Conservation (phyloP, 2,113 vertebrate genomes). For the Zosterops japonicus region DNA sequence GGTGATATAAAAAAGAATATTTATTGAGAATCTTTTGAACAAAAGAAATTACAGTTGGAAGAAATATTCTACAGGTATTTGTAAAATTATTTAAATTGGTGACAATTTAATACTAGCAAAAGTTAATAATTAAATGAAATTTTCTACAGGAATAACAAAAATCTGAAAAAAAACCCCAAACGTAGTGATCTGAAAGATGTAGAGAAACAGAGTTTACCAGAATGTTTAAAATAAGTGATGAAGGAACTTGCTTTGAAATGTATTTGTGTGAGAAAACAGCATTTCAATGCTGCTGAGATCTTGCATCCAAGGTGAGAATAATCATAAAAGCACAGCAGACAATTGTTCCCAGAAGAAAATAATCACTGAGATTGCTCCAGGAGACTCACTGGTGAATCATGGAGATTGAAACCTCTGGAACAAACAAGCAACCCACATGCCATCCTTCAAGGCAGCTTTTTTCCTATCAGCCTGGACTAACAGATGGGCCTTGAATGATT, state of each 20-base stretch:
- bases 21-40: background rate
- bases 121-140: background rate
- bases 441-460: background rate
- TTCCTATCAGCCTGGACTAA: background rate
- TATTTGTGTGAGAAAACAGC: background rate
- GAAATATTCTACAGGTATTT: background rate
- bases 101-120: background rate
- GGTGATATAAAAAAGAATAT: slow-evolving; percentile 1
- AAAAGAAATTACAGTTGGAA: background rate
- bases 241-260: background rate
- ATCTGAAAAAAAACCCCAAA: background rate
- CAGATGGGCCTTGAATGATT: slow-evolving; percentile 25
- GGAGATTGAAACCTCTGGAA: background rate
- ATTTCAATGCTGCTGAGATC: background rate
- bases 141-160: background rate
- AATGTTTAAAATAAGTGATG: background rate
- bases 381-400: background rate
- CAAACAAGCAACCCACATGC: background rate
- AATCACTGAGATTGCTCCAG: background rate
- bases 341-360: background rate
- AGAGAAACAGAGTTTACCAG: background rate
- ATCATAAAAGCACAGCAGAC: background rate
- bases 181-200: background rate
- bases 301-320: background rate
- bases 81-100: background rate